Evolutionary conservation across 2,797 vertebrate species (phyloP), one percentile per base, ranked within the genome.

Genomic region (Melanotaenia boesemani): DNA sequence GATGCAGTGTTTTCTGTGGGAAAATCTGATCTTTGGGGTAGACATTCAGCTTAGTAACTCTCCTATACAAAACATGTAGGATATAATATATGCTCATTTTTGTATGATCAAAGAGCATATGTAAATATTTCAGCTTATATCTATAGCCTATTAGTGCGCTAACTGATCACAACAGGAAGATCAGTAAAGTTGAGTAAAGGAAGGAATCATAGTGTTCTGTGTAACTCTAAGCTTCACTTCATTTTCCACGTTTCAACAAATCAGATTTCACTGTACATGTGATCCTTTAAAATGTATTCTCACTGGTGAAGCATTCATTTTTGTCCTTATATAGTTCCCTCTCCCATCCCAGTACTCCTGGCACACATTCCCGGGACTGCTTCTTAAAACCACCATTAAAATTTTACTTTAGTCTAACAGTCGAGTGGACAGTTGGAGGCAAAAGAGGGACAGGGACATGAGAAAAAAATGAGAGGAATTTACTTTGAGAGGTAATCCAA

Each of bases 271-370:
- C 5, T 67, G 41, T 5, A 32, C 15, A 56, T 54, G 66, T 67
- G 58, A 70, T 74, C 39, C 46, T 77, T 46, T 80, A 37, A 78
- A 71, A 57, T 24, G 0, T 55, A 70, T 63, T 62, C 74, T 81
- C 77, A 57, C 37, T 60, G 71, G 70, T 63, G 54, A 77, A 70
- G 50, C 61, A 61, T 79, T 77, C 0, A 65, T 72, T 77, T 79
- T 36, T 75, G 66, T 81, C 76, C 63, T 67, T 80, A 81, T 88
- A 81, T 79, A 85, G 68, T 55, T 18, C 41, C 32, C 39, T 52
- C 22, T 32, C 7, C 15, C 32, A 72, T 85, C 80, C 80, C 85
- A 82, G 81, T 57, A 55, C 75, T 82, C 71, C 76, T 86, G 81
- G 70, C 85, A 87, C 74, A 85, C 52, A 84, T 86, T 77, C 50